Evolutionary conservation across 2,888 invertebrate species (phyloP).

Genomic region (Thymelicus acteon): DNA sequence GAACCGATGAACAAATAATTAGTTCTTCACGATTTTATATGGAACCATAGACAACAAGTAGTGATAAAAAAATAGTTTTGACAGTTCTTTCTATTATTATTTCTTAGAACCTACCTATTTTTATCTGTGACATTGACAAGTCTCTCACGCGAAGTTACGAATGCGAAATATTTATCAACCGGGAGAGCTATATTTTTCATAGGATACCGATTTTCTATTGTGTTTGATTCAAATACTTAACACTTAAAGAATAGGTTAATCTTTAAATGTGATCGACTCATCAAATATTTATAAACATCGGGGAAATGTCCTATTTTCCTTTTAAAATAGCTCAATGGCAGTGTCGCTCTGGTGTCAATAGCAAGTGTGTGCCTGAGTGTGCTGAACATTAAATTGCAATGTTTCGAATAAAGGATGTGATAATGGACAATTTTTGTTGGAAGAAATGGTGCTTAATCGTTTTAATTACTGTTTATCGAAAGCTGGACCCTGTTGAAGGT

Average conservation of each 20-base stretch:
- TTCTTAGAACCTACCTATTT: not conserved
- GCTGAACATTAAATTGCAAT: slow-evolving; percentile 61
- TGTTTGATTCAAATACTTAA: slow-evolving; percentile 29
- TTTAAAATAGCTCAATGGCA: slow-evolving; percentile 66
- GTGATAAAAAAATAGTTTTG: not conserved
- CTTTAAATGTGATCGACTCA: slow-evolving; percentile 1
- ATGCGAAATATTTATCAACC: slow-evolving; percentile 41
- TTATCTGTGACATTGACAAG: slow-evolving; percentile 42
- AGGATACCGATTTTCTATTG: slow-evolving; percentile 43
- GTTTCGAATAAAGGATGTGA: slow-evolving; percentile 64
- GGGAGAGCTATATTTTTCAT: slow-evolving; percentile 44
- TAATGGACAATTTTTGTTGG: slow-evolving; percentile 65
- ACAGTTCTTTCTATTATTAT: not conserved
- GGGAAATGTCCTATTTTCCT: slow-evolving; percentile 64
- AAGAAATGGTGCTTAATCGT: slow-evolving; percentile 68
- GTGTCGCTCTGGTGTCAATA: slow-evolving; percentile 66
- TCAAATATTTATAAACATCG: slow-evolving; percentile 41
- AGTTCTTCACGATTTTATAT: too few relatives aligned
- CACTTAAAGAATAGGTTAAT: not conserved
- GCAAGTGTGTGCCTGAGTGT: slow-evolving; percentile 62
- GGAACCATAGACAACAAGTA: not conserved
- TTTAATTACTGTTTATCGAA: slow-evolving; percentile 60
- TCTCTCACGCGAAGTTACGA: slow-evolving; percentile 42
- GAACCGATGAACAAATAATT: too few relatives aligned
- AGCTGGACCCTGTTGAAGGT: slow-evolving; percentile 67